Evolutionary conservation across 2,113 vertebrate genomes (phyloP).

Genomic region (Cyanistes caeruleus): DNA sequence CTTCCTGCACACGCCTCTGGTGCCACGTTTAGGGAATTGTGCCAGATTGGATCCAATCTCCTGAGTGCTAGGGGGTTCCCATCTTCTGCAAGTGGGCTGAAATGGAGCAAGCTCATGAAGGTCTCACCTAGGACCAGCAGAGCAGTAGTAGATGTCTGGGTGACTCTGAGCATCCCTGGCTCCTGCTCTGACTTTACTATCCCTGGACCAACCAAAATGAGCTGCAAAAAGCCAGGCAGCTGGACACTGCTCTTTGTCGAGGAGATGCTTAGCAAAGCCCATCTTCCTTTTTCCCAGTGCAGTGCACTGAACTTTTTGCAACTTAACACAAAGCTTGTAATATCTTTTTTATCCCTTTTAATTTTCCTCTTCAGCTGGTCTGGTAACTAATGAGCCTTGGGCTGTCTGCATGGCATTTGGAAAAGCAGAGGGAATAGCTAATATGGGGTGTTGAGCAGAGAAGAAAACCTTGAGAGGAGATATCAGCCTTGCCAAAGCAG

Average conservation of each 20-base stretch:
- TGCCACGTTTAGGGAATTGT: fast-evolving
- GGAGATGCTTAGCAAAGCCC: background rate
- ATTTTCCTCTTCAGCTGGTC: background rate
- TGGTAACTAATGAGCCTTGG: background rate
- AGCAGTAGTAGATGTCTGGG: background rate
- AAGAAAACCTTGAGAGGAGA: background rate
- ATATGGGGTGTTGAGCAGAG: background rate
- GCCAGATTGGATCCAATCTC: fast-evolving
- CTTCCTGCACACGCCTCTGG: background rate
- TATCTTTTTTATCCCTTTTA: fast-evolving
- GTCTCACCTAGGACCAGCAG: fast-evolving
- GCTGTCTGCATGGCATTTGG: background rate
- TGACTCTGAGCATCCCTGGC: background rate
- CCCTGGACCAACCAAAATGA: background rate
- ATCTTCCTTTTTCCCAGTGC: background rate
- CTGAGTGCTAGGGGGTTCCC: fast-evolving
- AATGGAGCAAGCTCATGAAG: background rate
- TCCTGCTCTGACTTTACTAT: background rate
- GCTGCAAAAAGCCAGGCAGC: background rate
- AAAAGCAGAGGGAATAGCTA: background rate
- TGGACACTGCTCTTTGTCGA: fast-evolving
- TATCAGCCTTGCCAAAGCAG: background rate
- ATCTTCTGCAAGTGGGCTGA: fast-evolving
- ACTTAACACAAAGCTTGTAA: background rate
- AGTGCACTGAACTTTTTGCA: background rate